Base-by-base conservation (phyloP, 1,140 invertebrate species). In the Leptonema lineaticorne region DNA sequence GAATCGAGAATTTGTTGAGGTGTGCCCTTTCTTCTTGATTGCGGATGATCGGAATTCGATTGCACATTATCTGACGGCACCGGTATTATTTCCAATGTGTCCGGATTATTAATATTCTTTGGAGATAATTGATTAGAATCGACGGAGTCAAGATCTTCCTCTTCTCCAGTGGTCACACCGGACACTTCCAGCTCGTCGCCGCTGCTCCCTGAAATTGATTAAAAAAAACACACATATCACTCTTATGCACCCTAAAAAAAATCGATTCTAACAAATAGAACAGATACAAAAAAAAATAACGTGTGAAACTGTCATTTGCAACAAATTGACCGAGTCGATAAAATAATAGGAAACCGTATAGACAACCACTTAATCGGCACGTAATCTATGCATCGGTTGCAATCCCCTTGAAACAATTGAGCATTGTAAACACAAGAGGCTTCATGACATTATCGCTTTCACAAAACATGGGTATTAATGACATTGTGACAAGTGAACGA, bases 111-210 rank as follows among this genome's bases (percentile, higher is more conserved):
- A 29, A 57, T 20, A 37, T 50, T 63, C 18, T 41, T 62, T 9
- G 70, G 67, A 24, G 71, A 73, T 8, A 69, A 11, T 18, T 69
- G 68, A 22, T 37, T 64, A 4, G 71, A 73, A 53, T 73, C 71
- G 24, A 65, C 64, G 4, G 68, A 73, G 16, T 73, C 71, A 0
- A 65, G 64, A 30, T 73, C 71, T 63, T 73, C 71, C 68, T 72
- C 70, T 50, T 72, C 70, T 1, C 71, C 71, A 3, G 68, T 69
- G 6, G 68, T 73, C 11, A 69, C 65, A 26, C 68, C 71, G 14
- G 68, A 73, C 28, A 69, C 71, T 68, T 68, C 65, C 46, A 69
- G 33, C 60, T 73, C 71, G 62, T 73, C 71, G 33, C 71, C 71
- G 56, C 71, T 73, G 46, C 71, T 69, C 59, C 71, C 71, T 73